Base-by-base conservation (phyloP, 2,888 invertebrate genomes). In the Mechanitis messenoides region DNA sequence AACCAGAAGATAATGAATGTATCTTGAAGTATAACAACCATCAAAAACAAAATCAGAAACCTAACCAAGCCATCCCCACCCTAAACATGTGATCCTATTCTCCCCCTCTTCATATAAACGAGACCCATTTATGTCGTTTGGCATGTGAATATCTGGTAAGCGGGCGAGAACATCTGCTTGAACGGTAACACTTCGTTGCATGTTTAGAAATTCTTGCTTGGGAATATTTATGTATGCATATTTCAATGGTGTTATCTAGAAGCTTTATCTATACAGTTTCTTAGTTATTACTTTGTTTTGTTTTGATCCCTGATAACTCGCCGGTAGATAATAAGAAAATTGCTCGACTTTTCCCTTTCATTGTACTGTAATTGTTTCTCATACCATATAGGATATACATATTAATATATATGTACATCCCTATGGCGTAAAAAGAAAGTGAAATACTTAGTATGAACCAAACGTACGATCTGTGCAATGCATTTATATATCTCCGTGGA, bases 81-180 rank as follows among this genome's bases (percentile, higher is more conserved):
- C 45, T 7, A 58, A 53, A 45, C 42, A 42, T 42, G 7, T 47
- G 55, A 55, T 46, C 54, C 45, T 45, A 45, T 53, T 57, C 20
- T 50, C 11, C 31, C 45, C 42, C 45, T 31, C 38, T 38, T 38
- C 11, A 54, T 57, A 35, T 28, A 56, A 59, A 57, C 55, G 45
- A 31, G 59, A 47, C 33, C 47, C 54, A 54, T 58, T 58, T 54
- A 61, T 47, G 45, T 50, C 54, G 31, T 45, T 59, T 61, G 55
- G 65, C 65, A 56, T 54, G 53, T 56, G 55, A 65, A 62, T 58
- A 57, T 56, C 59, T 65, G 56, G 61, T 59, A 57, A 61, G 58
- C n/a, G 56, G 59, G 42, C 31, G 12, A 28, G 38, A 50, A 53
- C 56, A 61, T 61, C 54, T 53, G 45, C 38, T 50, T 47, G 59